Percentiles rank a stretch among this genome's conserved stretches.
Evolutionary conservation across 2,113 vertebrate species (phyloP).

Genomic region (Pachycephala philippinensis): DNA sequence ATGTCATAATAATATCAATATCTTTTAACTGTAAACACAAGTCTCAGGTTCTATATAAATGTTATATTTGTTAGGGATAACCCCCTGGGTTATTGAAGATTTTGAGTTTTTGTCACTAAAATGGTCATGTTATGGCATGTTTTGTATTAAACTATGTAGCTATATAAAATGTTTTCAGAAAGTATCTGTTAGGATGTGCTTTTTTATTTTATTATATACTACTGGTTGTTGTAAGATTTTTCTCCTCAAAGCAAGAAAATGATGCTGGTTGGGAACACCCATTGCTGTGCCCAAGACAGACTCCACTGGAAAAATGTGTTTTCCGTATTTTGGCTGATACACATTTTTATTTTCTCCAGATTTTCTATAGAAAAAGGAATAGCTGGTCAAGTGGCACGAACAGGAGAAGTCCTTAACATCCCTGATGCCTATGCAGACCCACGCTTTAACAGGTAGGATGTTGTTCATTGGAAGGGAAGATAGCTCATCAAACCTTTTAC

Average conservation of each 20-base stretch:
- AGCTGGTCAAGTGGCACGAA: conserved; percentile 95
- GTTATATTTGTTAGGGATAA: background rate
- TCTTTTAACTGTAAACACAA: background rate
- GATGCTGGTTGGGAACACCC: background rate
- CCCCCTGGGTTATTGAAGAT: background rate
- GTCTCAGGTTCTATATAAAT: background rate
- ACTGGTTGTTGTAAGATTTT: background rate
- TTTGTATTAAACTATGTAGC: background rate
- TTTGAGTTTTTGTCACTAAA: background rate
- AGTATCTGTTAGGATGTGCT: background rate
- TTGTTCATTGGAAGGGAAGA: background rate
- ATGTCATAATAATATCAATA: background rate
- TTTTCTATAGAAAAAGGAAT: conserved; percentile 99
- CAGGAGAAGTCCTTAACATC: conserved; percentile 97
- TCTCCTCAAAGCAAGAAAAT: conserved; percentile 18
- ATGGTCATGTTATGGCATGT: background rate
- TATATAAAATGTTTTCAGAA: background rate
- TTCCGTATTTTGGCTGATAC: background rate
- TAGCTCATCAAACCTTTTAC: background rate
- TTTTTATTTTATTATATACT: background rate
- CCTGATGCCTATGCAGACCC: conserved; percentile 98
- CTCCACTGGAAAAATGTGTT: background rate
- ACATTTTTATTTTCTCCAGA: conserved; percentile 67
- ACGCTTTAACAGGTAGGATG: conserved; percentile 91
- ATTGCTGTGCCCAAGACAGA: background rate